Conservation (phyloP, 2,113 vertebrate species). For the Paracanthobrama guichenoti region DNA sequence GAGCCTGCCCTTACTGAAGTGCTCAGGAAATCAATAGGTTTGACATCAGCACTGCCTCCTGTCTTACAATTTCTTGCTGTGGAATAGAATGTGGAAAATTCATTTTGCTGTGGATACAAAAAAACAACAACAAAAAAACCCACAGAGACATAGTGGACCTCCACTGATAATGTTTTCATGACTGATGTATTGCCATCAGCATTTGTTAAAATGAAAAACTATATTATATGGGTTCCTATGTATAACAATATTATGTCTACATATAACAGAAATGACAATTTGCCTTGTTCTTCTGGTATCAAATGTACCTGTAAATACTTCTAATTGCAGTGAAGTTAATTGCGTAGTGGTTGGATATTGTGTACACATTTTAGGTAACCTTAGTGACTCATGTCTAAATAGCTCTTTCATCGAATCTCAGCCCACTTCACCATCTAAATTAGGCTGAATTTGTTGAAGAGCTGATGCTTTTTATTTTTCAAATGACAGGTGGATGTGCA, state of each 20-base stretch:
- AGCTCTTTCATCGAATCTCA: conserved; percentile 1
- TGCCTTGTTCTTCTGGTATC: not conserved
- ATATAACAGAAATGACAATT: not conserved
- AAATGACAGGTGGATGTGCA: not conserved
- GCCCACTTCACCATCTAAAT: not conserved
- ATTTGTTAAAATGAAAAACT: not conserved
- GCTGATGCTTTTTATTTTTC: not conserved
- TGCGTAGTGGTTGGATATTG: not conserved
- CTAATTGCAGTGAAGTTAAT: too few relatives aligned
- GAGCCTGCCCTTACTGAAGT: conserved; percentile 19
- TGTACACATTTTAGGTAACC: not conserved
- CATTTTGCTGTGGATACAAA: not conserved
- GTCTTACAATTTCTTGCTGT: not conserved
- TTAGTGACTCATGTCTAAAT: not conserved
- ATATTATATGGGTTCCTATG: not conserved
- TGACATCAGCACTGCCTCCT: not conserved
- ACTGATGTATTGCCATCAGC: not conserved
- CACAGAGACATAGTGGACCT: not conserved
- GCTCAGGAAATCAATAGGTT: conserved; percentile 33
- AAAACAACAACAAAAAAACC: not conserved
- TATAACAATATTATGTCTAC: not conserved
- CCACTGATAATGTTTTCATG: not conserved
- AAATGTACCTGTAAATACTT: not conserved
- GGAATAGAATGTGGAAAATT: conserved; percentile 13
- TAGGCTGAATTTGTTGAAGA: not conserved